These are phyloP conservation scores for Andricus grossulariae DNA, from an alignment of 1,140 invertebrate species.

Conservation along the genomic window DNA sequence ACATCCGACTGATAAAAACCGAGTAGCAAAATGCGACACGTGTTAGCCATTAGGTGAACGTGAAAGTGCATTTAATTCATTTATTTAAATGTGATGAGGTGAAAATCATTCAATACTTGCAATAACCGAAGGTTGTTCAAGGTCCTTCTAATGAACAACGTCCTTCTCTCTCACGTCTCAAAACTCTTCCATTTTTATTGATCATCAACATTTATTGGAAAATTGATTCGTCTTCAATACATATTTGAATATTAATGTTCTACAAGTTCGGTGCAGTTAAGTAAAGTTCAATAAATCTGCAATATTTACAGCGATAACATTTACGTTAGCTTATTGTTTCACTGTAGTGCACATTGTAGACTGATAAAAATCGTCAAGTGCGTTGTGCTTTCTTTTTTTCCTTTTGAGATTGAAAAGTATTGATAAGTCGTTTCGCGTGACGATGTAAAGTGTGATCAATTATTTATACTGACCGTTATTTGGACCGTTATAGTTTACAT, in stretches of 20 bases:
- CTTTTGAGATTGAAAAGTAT: conserved; percentile 27
- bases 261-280: neutral
- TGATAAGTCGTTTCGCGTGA: conserved; percentile 31
- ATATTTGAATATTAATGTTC: neutral
- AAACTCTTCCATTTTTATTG: too few species aligned
- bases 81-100: too few species aligned
- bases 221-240: neutral
- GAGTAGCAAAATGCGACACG: too few species aligned
- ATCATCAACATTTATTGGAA: too few species aligned
- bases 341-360: neutral
- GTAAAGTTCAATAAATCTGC: neutral
- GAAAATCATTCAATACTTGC: too few species aligned
- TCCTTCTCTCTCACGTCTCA: too few species aligned
- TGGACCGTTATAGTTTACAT: neutral
- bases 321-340: neutral
- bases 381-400: conserved; percentile 12
- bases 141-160: too few species aligned
- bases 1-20: too few species aligned
- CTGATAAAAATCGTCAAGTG: conserved; percentile 5
- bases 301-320: neutral
- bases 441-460: conserved; percentile 7
- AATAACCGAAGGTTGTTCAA: too few species aligned
- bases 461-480: neutral
- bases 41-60: too few species aligned
- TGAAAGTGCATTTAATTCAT: too few species aligned